Evolutionary conservation across 1,140 invertebrate genomes (phyloP), one percentile per base, ranked within the genome.

Genomic region (Battus philenor): DNA sequence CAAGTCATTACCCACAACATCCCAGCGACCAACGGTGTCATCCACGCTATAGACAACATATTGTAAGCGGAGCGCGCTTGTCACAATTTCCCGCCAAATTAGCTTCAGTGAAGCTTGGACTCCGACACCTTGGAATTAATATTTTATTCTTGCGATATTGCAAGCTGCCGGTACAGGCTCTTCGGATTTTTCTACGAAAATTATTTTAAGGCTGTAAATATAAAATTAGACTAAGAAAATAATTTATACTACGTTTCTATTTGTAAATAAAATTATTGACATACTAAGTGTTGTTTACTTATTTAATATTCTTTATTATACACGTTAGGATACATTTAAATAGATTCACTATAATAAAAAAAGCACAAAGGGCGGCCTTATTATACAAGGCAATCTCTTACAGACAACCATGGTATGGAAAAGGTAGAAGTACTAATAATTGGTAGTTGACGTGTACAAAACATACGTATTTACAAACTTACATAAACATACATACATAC

Each of bases 11-110:
- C 92, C 4, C 91, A 92, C 67, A 95, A 95, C 72, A 91, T 95
- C 54, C 93, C 93, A 56, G 92, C 94, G 17, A 95, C 94, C 32
- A 96, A 96, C 81, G 95, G 95, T 49, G 94, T 96, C 20, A 92
- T 96, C 43, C 95, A 97, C 71, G 94, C 93, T 10, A 88, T 97
- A 34, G 94, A 96, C 64, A 88, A 90, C 27, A 86, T 94, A 3
- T 80, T 94, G 34, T 93, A 88, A 87, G 18, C 30, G 17, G 26
- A 44, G 33, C 39, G 13, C 16, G 17, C 48, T 39, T 27, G 17
- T 1, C 38, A 41, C 22, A 34, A 49, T 51, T 49, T 47, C 64
- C 62, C 64, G 52, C 64, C 59, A 65, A 59, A 59, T 66, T 80
- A 72, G 75, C 65, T 77, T 80, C 72, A 82, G 59, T 79, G 76